Evolutionary conservation across 2,113 vertebrate species (phyloP), one percentile per base, ranked within the genome.

Genomic region (Glaucomys volans): DNA sequence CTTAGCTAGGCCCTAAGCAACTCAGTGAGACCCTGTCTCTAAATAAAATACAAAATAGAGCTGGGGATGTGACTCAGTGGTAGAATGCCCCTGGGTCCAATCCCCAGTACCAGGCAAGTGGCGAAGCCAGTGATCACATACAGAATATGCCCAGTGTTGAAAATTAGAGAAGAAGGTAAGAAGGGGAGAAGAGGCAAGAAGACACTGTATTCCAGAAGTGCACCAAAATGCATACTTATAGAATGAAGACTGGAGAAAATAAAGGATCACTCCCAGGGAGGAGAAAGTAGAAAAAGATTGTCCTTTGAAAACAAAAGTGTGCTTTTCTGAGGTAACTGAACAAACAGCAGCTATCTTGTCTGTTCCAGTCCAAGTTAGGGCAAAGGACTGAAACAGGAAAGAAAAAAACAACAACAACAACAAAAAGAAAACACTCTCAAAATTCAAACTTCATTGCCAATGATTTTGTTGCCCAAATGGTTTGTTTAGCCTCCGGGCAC

Each of bases 251-350:
- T 28, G 6, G 17, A 75, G 52, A 95, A 92, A 93, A 62, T 30
- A 11, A 64, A 86, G 22, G 9, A 2, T 18, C n/a, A 67, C 64
- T 32, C 35, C 72, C 71, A 72, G 28, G 62, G 1, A 86, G 12
- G 64, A 54, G 26, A 80, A 75, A 30, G 4, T 14, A 30, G 22
- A 24, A 0, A 30, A 57, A 84, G 35, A 59, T 37, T 54, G 30
- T 18, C 22, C 71, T 17, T 0, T 9, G 28, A 80, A 9, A 1
- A 22, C 54, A 57, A 81, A 9, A 28, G 44, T 26, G 40, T 8
- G 8, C 10, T 11, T 42, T 11, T 81, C 42, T 35, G 35, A 92
- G 59, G 4, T 6, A 75, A 28, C 50, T 64, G 26, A 69, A 5
- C 24, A 62, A 67, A 54, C 8, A 87, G 22, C 11, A 12, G 30